Evolutionary conservation across 1,140 invertebrate species (phyloP).

Genomic region (Rhopalosiphum padi): DNA sequence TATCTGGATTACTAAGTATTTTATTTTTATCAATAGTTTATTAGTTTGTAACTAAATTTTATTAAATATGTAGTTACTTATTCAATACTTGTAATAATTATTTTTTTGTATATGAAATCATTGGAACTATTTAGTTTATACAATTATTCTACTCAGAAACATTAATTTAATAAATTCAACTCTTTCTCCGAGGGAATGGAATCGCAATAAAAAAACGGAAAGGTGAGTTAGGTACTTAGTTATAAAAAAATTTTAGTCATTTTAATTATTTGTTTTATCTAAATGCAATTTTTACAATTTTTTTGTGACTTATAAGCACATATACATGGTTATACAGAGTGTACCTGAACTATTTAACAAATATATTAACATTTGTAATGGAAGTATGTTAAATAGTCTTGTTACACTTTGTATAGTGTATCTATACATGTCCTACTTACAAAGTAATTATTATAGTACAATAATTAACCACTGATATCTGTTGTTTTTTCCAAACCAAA

Average conservation of each 20-base stretch:
- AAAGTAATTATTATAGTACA: too few species aligned
- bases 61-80: background rate
- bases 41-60: background rate
- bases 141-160: background rate
- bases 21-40: background rate
- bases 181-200: background rate
- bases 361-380: too few species aligned
- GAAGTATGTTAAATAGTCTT: too few species aligned
- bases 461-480: too few species aligned
- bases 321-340: too few species aligned
- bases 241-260: background rate
- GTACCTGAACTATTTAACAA: too few species aligned
- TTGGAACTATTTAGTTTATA: background rate
- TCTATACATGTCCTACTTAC: too few species aligned
- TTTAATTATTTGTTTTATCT: background rate
- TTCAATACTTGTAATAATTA: background rate
- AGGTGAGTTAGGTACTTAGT: background rate
- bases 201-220: background rate
- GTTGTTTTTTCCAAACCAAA: too few species aligned
- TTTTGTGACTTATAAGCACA: too few species aligned
- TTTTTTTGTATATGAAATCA: background rate
- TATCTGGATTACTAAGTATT: background rate
- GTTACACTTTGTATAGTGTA: too few species aligned
- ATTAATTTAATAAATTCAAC: background rate
- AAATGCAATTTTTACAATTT: background rate